These are phyloP conservation scores for Palythoa caribaeorum DNA, from an alignment of 92 coral and sea anemone genomes.

Conservation along the genomic window DNA sequence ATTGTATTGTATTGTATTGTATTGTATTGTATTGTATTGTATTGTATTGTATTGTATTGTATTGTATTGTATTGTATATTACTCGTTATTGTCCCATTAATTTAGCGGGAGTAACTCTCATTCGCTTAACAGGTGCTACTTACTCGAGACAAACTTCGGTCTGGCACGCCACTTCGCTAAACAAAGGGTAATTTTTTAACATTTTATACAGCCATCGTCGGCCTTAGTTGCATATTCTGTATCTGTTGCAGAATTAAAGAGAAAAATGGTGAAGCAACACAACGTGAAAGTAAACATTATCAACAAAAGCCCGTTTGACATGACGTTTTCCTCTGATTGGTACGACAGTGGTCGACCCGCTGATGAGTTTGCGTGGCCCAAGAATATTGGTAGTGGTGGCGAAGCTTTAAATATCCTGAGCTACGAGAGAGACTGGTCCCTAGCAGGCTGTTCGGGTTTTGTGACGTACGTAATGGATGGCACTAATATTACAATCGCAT, in stretches of 20 bases:
- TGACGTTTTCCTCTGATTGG: conserved; percentile 60
- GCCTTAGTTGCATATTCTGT: background rate
- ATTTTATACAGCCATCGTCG: background rate
- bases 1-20: no score
- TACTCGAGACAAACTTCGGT: no score
- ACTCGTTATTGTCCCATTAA: no score
- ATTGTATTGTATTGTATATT: no score
- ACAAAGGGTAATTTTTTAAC: no score
- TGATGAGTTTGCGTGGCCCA: conserved; percentile 56
- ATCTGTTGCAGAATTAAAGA: background rate
- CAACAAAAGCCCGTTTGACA: conserved; percentile 45
- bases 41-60: no score
- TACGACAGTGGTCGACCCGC: conserved; percentile 70
- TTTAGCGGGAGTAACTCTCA: no score
- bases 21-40: no score
- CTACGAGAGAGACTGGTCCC: conserved; percentile 66
- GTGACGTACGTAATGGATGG: conserved; percentile 63
- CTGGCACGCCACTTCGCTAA: no score
- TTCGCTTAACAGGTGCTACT: no score
- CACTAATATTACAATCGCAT: conserved; percentile 62
- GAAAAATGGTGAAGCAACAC: conserved; percentile 58
- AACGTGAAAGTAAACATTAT: conserved; percentile 43
- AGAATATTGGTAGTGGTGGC: conserved; percentile 39
- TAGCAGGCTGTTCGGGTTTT: conserved; percentile 72
- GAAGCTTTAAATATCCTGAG: conserved; percentile 40